Percentiles rank a stretch among this genome's conserved stretches.
Evolutionary conservation across 2,113 vertebrate genomes (phyloP).

Genomic region (Anthoscopus minutus): DNA sequence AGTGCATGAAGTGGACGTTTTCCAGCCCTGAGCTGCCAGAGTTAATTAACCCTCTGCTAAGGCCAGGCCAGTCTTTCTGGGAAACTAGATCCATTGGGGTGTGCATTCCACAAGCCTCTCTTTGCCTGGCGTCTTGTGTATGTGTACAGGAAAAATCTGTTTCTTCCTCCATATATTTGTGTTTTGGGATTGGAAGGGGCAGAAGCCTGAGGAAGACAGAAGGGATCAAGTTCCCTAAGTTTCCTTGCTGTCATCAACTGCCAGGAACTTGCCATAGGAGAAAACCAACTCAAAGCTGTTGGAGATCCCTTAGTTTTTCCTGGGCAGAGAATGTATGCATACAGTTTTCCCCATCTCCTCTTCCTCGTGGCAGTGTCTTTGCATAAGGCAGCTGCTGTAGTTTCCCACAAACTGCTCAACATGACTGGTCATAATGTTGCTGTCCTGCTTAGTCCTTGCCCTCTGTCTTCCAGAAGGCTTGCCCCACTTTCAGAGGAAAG

Average conservation of each 20-base stretch:
- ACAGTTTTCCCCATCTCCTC: neutral
- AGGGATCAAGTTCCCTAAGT: neutral
- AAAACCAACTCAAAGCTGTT: neutral
- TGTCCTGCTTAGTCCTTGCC: neutral
- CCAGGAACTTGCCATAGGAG: neutral
- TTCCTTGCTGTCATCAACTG: neutral
- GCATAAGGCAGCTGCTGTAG: neutral
- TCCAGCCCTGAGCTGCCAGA: slow-evolving; percentile 59
- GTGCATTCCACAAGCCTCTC: slow-evolving; percentile 34
- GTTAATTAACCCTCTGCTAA: slow-evolving; percentile 55
- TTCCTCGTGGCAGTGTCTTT: neutral
- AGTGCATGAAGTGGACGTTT: slow-evolving; percentile 34
- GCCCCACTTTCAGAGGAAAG: neutral
- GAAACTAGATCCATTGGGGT: slow-evolving; percentile 48
- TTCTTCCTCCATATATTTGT: neutral
- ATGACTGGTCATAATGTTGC: neutral
- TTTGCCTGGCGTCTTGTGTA: neutral
- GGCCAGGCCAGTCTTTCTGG: slow-evolving; percentile 46
- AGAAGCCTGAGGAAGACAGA: neutral
- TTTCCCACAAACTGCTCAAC: neutral
- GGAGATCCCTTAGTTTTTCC: neutral
- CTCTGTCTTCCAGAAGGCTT: neutral
- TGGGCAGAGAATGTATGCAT: neutral
- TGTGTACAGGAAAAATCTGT: neutral
- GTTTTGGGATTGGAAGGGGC: neutral